Conservation (phyloP, 53 echinoderm and acorn worm genomes). For the Glandiceps talaboti region DNA sequence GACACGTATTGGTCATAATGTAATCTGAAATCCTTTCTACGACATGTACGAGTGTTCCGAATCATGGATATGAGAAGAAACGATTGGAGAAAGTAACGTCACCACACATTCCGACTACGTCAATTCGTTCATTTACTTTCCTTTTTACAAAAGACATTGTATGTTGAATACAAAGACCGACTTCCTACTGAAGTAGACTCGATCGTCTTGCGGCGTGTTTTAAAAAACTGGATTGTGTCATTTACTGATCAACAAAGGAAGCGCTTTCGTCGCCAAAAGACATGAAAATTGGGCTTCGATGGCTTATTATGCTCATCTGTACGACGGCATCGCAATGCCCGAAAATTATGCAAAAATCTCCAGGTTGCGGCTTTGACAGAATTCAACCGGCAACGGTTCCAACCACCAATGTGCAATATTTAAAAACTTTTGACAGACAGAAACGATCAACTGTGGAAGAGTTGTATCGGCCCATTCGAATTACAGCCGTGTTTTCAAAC, state of each 20-base stretch:
- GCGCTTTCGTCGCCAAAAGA: not conserved
- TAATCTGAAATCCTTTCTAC: no score
- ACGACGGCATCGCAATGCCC: not conserved
- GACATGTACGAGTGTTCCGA: no score
- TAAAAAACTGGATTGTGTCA: not conserved
- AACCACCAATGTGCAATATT: slow-evolving; percentile 11
- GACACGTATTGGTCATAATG: no score
- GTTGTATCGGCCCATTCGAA: slow-evolving; percentile 39
- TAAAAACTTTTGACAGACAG: not conserved
- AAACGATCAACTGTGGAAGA: slow-evolving; percentile 4
- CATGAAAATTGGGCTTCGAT: not conserved
- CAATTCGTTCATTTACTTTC: not conserved
- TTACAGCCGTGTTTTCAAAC: slow-evolving; percentile 17
- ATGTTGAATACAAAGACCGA: not conserved
- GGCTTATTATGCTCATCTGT: not conserved
- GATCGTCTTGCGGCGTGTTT: not conserved
- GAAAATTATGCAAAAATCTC: not conserved
- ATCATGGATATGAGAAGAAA: no score
- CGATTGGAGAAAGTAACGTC: not conserved
- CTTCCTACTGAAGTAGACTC: not conserved
- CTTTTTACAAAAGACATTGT: not conserved
- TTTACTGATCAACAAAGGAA: not conserved
- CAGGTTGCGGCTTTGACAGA: slow-evolving; percentile 25
- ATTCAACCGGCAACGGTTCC: slow-evolving; percentile 10
- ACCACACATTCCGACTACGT: not conserved